Percentiles rank a stretch among this genome's conserved stretches.
phyloP scores from a whole-genome alignment of 2,797 vertebrate genomes.

The Catharus ustulatus region DNA sequence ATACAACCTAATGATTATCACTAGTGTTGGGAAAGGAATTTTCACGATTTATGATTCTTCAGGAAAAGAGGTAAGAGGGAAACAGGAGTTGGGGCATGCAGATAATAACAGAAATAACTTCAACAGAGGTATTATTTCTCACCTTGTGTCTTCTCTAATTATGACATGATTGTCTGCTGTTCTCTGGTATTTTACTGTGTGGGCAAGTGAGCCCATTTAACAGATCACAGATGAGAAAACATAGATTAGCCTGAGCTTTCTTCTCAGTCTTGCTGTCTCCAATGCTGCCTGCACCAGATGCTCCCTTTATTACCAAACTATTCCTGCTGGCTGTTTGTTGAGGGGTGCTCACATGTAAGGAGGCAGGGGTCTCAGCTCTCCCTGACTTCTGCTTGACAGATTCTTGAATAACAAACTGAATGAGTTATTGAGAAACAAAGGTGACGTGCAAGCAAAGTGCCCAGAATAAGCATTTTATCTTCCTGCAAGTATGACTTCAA shows the following conservation, averaged over 20 bases:
- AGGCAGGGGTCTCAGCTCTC: not conserved
- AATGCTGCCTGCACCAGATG: accelerated
- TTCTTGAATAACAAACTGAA: not conserved
- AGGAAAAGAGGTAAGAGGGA: not conserved
- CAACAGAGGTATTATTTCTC: not conserved
- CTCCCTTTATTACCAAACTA: not conserved
- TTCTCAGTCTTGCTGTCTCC: not conserved
- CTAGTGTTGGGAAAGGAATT: not conserved
- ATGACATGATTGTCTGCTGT: not conserved
- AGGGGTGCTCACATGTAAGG: not conserved
- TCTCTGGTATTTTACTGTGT: not conserved
- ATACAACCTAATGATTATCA: not conserved
- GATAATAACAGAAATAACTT: not conserved
- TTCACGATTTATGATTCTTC: not conserved
- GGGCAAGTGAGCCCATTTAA: not conserved
- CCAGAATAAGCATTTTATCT: not conserved
- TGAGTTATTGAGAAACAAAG: conserved; percentile 1
- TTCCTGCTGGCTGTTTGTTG: not conserved
- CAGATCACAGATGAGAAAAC: not conserved
- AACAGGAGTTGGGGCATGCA: not conserved
- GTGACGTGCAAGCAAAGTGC: not conserved
- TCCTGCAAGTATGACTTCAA: conserved; percentile 12
- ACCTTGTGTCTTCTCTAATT: not conserved
- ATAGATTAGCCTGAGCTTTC: not conserved
- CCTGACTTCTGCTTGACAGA: not conserved